Evolutionary conservation across 2,888 invertebrate genomes (phyloP).

Genomic region (Spilarctia lutea): DNA sequence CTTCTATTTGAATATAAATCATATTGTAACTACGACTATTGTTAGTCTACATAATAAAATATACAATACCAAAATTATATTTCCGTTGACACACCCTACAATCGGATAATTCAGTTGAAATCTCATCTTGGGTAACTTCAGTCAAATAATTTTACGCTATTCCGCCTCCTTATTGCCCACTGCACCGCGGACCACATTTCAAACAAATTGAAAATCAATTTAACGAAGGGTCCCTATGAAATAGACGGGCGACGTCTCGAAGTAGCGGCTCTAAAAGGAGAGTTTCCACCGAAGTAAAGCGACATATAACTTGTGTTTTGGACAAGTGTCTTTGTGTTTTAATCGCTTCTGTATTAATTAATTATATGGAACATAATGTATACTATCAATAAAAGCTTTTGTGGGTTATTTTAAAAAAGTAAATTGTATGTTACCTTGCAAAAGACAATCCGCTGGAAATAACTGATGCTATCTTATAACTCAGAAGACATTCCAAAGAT

Average conservation of each 20-base stretch:
- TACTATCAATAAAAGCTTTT: neutral
- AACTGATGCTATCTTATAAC: neutral
- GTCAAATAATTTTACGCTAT: slow-evolving; percentile 82
- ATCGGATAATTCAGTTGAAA: slow-evolving; percentile 69
- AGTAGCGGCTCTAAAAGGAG: slow-evolving; percentile 27
- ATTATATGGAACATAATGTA: neutral
- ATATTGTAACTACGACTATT: neutral
- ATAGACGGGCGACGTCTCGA: slow-evolving; percentile 63
- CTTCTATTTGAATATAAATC: neutral
- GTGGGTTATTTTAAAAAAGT: neutral
- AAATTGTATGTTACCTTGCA: neutral
- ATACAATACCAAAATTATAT: slow-evolving; percentile 45
- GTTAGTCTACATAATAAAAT: slow-evolving; percentile 32
- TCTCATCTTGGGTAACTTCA: slow-evolving; percentile 74
- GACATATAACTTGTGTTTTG: neutral
- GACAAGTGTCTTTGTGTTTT: neutral
- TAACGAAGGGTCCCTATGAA: slow-evolving; percentile 75
- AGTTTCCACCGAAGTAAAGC: slow-evolving; percentile 10
- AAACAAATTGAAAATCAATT: slow-evolving; percentile 86
- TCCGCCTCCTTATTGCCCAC: slow-evolving; percentile 78
- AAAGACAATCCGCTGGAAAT: neutral
- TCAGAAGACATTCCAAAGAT: neutral
- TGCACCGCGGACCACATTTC: slow-evolving; percentile 83
- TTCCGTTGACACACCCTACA: slow-evolving; percentile 41
- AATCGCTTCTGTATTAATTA: neutral